Percentiles rank a stretch among this genome's conserved stretches.
Evolutionary conservation across 1,140 invertebrate species (phyloP).

Genomic region (Halictus rubicundus): DNA sequence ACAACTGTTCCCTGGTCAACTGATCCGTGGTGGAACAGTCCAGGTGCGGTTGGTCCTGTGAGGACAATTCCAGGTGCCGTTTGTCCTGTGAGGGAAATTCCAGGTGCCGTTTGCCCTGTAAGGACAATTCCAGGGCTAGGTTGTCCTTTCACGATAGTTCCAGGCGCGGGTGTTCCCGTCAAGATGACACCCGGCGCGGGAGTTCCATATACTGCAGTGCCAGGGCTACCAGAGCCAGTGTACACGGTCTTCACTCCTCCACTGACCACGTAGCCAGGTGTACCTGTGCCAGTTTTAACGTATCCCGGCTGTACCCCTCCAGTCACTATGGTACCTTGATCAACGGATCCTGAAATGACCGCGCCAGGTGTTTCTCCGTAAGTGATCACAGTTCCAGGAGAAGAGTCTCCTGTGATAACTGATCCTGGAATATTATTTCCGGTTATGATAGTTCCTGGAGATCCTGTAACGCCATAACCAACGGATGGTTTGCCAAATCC

Average conservation of each 20-base stretch:
- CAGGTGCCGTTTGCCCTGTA: slow-evolving; percentile 52
- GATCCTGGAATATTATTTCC: slow-evolving; percentile 36
- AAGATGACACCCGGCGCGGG: slow-evolving; percentile 26
- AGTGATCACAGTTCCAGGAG: slow-evolving; percentile 40
- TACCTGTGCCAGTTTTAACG: slow-evolving; percentile 46
- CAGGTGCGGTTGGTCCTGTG: slow-evolving; percentile 53
- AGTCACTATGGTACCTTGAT: slow-evolving; percentile 47
- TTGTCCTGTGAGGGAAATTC: slow-evolving; percentile 50
- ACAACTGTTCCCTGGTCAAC: slow-evolving; percentile 51
- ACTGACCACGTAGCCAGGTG: slow-evolving; percentile 61
- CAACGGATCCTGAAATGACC: slow-evolving; percentile 14
- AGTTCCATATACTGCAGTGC: slow-evolving; percentile 38
- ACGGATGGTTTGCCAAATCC: not conserved
- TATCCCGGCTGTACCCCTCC: slow-evolving; percentile 57
- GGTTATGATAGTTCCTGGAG: slow-evolving; percentile 12
- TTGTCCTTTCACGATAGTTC: slow-evolving; percentile 46
- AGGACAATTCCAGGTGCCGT: slow-evolving; percentile 40
- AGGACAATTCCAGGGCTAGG: slow-evolving; percentile 35
- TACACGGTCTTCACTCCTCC: slow-evolving; percentile 59
- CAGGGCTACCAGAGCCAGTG: slow-evolving; percentile 22
- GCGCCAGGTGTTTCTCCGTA: slow-evolving; percentile 49
- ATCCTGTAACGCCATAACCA: not conserved
- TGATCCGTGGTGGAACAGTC: slow-evolving; percentile 33
- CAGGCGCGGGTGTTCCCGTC: slow-evolving; percentile 24
- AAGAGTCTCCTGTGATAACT: slow-evolving; percentile 40